A percentile compares a stretch with the other conserved stretches of the same genome.
Evolutionary conservation across 2,888 invertebrate species (phyloP).

Genomic region (Dusona sp.): DNA sequence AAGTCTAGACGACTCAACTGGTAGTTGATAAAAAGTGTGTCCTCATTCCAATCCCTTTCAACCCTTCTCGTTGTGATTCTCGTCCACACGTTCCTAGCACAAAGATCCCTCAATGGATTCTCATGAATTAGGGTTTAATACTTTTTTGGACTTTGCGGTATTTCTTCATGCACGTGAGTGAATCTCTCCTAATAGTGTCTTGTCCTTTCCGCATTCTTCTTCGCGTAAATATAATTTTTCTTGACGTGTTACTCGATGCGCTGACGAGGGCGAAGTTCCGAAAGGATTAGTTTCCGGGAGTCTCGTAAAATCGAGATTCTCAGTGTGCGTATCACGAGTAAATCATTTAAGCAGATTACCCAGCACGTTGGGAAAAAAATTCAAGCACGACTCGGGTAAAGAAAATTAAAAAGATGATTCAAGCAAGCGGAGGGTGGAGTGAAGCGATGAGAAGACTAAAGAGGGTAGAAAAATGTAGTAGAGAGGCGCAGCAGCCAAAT

Average conservation of each 20-base stretch:
- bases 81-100: conserved; percentile 12
- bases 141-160: neutral
- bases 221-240: conserved; percentile 4
- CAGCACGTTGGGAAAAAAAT: conserved; percentile 70
- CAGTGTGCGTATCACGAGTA: conserved; percentile 61
- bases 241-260: conserved; percentile 2
- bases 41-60: neutral
- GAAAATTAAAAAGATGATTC: conserved; percentile 37
- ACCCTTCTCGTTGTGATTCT: conserved; percentile 16
- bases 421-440: conserved; percentile 14
- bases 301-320: neutral
- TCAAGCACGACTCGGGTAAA: conserved; percentile 63
- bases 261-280: conserved; percentile 30
- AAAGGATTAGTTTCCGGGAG: conserved; percentile 39
- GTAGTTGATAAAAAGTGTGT: conserved; percentile 32
- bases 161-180: conserved; percentile 7
- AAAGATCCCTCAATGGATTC: conserved; percentile 15
- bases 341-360: conserved; percentile 77
- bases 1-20: neutral
- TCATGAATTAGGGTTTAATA: conserved; percentile 7
- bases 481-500: conserved; percentile 49
- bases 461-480: conserved; percentile 3
- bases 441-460: conserved; percentile 5
- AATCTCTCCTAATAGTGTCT: conserved; percentile 21
- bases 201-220: neutral